These are phyloP conservation scores for Heterodera carotae DNA, from an alignment of 1,140 invertebrate genomes.

Conservation along the genomic window DNA sequence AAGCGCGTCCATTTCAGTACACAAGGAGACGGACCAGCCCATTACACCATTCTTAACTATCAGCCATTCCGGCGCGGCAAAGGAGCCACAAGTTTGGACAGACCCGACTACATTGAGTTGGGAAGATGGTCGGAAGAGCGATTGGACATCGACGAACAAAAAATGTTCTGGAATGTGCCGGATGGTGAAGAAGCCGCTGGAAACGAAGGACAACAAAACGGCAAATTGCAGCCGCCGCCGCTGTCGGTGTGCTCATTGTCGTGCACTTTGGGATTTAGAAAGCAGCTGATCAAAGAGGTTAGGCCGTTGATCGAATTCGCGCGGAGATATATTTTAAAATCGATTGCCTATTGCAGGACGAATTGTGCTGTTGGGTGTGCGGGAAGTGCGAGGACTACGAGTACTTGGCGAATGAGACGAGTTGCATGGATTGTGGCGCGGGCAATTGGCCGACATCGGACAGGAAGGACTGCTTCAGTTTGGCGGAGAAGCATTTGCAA, in stretches of 20 bases:
- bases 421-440: slow-evolving; percentile 72
- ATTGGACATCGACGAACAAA: slow-evolving; percentile 55
- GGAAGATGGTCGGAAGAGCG: slow-evolving; percentile 71
- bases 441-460: slow-evolving; percentile 67
- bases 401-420: slow-evolving; percentile 71
- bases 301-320: not conserved
- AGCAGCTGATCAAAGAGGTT: slow-evolving; percentile 63
- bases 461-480: slow-evolving; percentile 64
- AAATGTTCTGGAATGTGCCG: slow-evolving; percentile 55
- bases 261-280: slow-evolving; percentile 68
- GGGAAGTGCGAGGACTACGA: slow-evolving; percentile 72
- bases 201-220: slow-evolving; percentile 22
- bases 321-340: no score
- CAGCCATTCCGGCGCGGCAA: slow-evolving; percentile 68
- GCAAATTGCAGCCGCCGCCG: slow-evolving; percentile 63
- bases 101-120: slow-evolving; percentile 72
- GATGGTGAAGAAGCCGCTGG: slow-evolving; percentile 21
- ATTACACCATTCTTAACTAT: slow-evolving; percentile 73
- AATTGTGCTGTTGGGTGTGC: slow-evolving; percentile 67
- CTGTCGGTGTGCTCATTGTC: slow-evolving; percentile 73
- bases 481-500: slow-evolving; percentile 68
- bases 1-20: slow-evolving; percentile 73
- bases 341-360: slow-evolving; percentile 48
- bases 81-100: slow-evolving; percentile 55
- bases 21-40: slow-evolving; percentile 73